Base-by-base conservation (phyloP, 2,113 vertebrate genomes). In the Thymallus thymallus region DNA sequence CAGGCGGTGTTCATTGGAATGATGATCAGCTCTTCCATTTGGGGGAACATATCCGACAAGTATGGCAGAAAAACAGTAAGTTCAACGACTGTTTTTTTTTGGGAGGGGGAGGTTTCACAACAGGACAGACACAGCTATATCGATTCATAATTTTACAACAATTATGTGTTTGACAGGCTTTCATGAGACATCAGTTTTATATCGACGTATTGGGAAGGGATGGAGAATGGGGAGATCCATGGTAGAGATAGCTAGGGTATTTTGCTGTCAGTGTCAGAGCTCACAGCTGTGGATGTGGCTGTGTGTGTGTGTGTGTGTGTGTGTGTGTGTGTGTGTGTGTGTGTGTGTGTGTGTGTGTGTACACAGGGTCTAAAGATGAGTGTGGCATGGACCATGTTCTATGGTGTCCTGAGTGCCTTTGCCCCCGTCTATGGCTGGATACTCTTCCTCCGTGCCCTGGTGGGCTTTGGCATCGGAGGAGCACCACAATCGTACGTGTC, bases 1-100 rank as follows among this genome's bases (percentile, higher is more conserved):
- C 86, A 99, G 98, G 96, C 95, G 71, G 98, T 99, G 64, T 99
- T 99, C 73, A 95, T 99, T 63, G 98, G 98, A 74, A 99, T 99
- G 98, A 99, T 99, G 97, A 93, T 96, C 88, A 99, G 98, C 87
- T 99, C 98, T 41, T 98, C 95, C 0, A 94, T 99, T 74, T 99
- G 98, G 98, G 98, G 98, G 73, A 99, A 99, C 81, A 95, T 99
- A 85, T 95, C 98, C 4, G 98, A 99, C 89, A 98, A 93, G 88
- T 99, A 98, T 0, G 98, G 98, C 68, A 92, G 98, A 75, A 99
- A 98, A 93, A 99, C 96, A 66, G 98, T 99, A 92, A 96, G 96
- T 91, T 70, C 68, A 46, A 16, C 1, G 22, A n/a, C 20, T 16
- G n/a, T 61, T 22, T 10, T 4, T 51, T 51, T 3, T 16, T n/a